A percentile compares a stretch with the other conserved stretches of the same genome.
phyloP scores from a whole-genome alignment of 2,113 vertebrate genomes.

The Pitta sordida region DNA sequence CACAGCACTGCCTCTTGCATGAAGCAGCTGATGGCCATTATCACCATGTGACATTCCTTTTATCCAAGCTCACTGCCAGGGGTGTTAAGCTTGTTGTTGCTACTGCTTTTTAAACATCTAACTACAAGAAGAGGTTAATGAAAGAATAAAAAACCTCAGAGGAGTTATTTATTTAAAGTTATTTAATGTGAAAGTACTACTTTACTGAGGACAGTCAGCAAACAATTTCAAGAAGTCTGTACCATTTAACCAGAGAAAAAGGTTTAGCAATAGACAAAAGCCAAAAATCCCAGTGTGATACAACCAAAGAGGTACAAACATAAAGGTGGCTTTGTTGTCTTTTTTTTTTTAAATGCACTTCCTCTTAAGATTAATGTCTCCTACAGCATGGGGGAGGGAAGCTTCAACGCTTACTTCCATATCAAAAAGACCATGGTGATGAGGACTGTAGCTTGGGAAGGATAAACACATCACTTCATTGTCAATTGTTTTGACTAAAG shows the following conservation, averaged over 20 bases:
- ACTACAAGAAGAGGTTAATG: not conserved
- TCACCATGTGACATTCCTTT: not conserved
- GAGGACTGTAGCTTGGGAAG: not conserved
- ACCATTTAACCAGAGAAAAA: not conserved
- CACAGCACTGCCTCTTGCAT: not conserved
- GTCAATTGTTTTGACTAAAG: not conserved
- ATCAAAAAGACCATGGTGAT: not conserved
- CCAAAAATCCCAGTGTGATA: not conserved
- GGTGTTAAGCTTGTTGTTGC: not conserved
- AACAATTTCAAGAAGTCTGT: not conserved
- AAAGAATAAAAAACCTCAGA: not conserved
- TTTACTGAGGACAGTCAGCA: not conserved
- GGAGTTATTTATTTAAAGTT: not conserved
- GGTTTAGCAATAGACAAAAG: not conserved
- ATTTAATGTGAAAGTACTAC: not conserved
- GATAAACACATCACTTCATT: not conserved
- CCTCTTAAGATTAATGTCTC: not conserved
- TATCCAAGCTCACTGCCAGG: not conserved
- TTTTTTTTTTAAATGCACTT: not conserved
- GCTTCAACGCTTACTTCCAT: not conserved
- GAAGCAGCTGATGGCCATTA: not conserved
- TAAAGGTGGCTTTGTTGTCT: not conserved
- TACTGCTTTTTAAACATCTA: not conserved
- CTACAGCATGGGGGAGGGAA: not conserved
- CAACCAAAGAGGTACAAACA: not conserved